Base-by-base conservation (phyloP, 2,113 vertebrate genomes). In the Pluvialis apricaria region DNA sequence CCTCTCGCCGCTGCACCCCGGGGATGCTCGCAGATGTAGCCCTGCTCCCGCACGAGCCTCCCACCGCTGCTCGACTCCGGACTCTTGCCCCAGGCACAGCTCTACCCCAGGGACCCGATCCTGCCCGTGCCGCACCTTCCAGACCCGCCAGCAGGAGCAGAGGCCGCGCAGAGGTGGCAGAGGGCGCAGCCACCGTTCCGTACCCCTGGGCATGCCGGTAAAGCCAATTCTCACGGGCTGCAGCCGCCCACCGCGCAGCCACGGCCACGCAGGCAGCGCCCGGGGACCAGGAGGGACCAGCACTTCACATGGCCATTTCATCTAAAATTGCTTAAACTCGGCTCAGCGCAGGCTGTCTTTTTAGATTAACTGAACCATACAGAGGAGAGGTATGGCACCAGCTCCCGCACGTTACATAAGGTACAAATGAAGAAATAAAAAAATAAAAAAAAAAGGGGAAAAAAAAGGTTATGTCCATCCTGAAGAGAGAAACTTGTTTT, bases 41-140 rank as follows among this genome's bases (percentile, higher is more conserved):
- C 54, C 14, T 0, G 3, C 66, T 79, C 28, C 72, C n/a, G 19
- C 79, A 11, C 0, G 2, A 58, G 32, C 68, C 26, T 83, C 72
- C 40, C 72, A 4, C 11, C 12, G 2, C 34, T 15, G 45, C 36
- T 9, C 3, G 34, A 7, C 36, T 47, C 69, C 36, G 3, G 25
- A 9, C 69, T 25, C 49, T 13, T 3, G 9, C 36, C 24, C 24
- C 36, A 13, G 60, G 69, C 49, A 13, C 32, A 2, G 22, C 44
- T 42, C 21, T 19, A 5, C 36, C 29, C 36, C 58, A 64, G 68
- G 28, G 25, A 42, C 80, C 16, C 0, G 38, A 57, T 12, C 25
- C 61, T 36, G 71, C 54, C 44, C 80, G 0, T 1, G 1, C 20
- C 2, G 0, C 68, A 16, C 32, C 34, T 57, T 18, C 58, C 77